Conservation (phyloP, 2,113 vertebrate genomes). For the Zingel zingel region DNA sequence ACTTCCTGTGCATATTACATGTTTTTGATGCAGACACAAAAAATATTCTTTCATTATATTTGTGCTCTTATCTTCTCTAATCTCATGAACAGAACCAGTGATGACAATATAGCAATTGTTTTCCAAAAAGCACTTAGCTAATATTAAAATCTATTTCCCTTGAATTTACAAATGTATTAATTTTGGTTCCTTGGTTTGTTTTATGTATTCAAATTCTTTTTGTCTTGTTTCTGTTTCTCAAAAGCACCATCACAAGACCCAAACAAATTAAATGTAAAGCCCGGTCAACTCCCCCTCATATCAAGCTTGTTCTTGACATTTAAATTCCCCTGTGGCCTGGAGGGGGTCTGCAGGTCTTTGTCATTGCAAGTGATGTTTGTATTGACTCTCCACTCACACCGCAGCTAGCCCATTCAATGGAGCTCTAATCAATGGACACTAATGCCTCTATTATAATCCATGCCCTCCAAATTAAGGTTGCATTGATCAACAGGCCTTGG, state of each 20-base stretch:
- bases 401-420: slow-evolving; percentile 40
- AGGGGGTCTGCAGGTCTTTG: slow-evolving; percentile 65
- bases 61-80: background rate
- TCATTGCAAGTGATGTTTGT: slow-evolving; percentile 70
- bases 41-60: background rate
- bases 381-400: slow-evolving; percentile 75
- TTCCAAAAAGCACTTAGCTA: too few relatives aligned
- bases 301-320: slow-evolving; percentile 69
- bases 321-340: slow-evolving; percentile 41
- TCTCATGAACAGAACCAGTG: background rate
- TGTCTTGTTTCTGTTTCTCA: background rate
- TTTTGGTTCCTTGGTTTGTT: background rate
- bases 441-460: slow-evolving; percentile 83
- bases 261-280: slow-evolving; percentile 11
- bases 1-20: background rate
- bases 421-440: slow-evolving; percentile 77
- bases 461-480: slow-evolving; percentile 76
- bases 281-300: slow-evolving; percentile 14
- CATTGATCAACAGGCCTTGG: slow-evolving; percentile 77
- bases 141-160: too few relatives aligned
- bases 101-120: background rate
- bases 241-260: background rate
- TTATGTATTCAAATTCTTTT: background rate
- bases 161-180: background rate
- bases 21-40: background rate